Evolutionary conservation across 2,888 invertebrate species (phyloP), one percentile per base, ranked within the genome.

Genomic region (Microctonus aethiopoides): DNA sequence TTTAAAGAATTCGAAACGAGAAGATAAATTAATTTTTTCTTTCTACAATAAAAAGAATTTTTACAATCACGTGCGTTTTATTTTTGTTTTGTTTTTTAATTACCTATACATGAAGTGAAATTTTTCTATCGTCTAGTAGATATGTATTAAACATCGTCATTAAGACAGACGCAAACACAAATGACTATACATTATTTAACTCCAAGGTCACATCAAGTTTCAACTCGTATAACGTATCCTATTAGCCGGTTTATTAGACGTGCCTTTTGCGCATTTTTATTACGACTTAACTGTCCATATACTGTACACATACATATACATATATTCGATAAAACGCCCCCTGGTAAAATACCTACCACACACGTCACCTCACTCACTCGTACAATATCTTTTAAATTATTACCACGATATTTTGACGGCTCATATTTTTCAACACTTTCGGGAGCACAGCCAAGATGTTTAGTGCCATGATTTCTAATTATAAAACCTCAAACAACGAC

Each of bases 381-480:
- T 24, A 10, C 34, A 51, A n/a, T 60, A n/a, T 60, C 61, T 62
- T 36, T 66, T 63, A 54, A 67, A 51, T 67, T 66, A 73, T 46
- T 72, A 75, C 71, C 62, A 63, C n/a, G n/a, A 69, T 74, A 71
- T 75, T 76, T 73, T 74, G 76, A 76, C 72, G 76, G 72, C 59
- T 73, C 74, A 66, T 75, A 72, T 72, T 76, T 75, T 75, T 76
- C 62, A 62, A 63, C 63, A 22, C 75, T 75, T 78, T 76, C 71
- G 80, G 80, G 79, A 81, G 77, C 76, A 52, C 70, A 78, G 80
- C 81, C 81, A 79, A 82, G 16, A 75, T 79, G 78, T 80, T 81
- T 80, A 75, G 78, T 77, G 75, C 26, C 36, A 70, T 66, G 74
- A 72, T 74, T 75, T 81, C 83, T 82, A 83, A 83, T 81, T 83